Evolutionary conservation across 2,113 vertebrate species (phyloP).

Genomic region (Neodon shergylaensis): DNA sequence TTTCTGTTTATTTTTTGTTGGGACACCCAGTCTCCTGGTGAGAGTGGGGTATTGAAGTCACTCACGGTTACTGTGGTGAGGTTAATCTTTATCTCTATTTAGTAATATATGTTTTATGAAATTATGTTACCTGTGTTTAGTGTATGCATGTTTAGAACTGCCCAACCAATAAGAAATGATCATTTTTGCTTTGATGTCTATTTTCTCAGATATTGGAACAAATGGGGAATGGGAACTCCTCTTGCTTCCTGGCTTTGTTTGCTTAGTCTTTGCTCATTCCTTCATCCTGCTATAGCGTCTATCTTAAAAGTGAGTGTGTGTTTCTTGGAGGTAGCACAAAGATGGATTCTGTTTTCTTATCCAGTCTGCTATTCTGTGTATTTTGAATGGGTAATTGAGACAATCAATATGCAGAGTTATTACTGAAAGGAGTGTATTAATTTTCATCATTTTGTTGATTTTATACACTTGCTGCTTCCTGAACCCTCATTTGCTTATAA

Average conservation of each 20-base stretch:
- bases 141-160: neutral
- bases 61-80: neutral
- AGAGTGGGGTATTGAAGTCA: neutral
- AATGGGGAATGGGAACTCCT: neutral
- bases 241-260: neutral
- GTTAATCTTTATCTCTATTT: neutral
- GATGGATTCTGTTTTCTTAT: neutral
- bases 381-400: neutral
- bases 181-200: neutral
- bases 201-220: neutral
- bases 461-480: neutral
- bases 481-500: neutral
- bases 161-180: neutral
- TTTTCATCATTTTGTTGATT: neutral
- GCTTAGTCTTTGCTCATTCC: neutral
- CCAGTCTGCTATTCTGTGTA: neutral
- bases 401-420: neutral
- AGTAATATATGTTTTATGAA: neutral
- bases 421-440: neutral
- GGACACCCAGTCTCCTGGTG: neutral
- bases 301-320: neutral
- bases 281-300: neutral
- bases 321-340: neutral
- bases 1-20: neutral
- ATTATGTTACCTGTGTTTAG: neutral